phyloP scores from a whole-genome alignment of 1,140 invertebrate species.

The Cyclargus thomasi region DNA sequence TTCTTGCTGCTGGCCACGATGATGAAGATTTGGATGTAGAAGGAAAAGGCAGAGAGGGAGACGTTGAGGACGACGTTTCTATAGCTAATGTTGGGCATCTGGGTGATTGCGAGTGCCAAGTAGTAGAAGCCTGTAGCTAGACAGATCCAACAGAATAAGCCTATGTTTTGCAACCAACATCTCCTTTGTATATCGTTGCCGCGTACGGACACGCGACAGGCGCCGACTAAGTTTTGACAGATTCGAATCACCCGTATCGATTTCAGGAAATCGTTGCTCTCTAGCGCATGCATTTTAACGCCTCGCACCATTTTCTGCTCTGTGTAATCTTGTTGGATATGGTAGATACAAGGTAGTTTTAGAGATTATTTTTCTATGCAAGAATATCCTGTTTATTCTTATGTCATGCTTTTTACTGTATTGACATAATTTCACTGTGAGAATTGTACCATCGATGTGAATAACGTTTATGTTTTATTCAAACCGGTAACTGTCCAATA shows the following conservation, averaged over 20 bases:
- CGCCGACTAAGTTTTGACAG: slow-evolving; percentile 8
- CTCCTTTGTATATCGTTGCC: not conserved
- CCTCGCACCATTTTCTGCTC: not conserved
- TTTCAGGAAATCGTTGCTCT: slow-evolving; percentile 3
- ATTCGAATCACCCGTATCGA: not conserved
- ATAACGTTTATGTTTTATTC: not conserved
- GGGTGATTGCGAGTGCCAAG: not conserved
- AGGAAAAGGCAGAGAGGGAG: not conserved
- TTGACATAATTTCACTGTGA: no score
- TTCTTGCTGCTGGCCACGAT: not conserved
- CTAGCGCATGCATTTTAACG: not conserved
- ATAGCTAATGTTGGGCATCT: not conserved
- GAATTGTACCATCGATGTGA: no score
- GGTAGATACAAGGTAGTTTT: not conserved
- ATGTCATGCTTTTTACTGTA: no score
- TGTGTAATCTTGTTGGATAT: no score
- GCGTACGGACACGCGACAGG: slow-evolving; percentile 9
- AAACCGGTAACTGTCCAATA: not conserved
- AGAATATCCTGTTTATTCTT: no score
- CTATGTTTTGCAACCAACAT: slow-evolving; percentile 6
- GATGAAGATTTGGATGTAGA: not conserved
- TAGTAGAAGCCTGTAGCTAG: not conserved
- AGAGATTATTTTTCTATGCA: no score
- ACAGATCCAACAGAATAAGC: not conserved
- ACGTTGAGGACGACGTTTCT: not conserved